Evolutionary conservation across 1,140 invertebrate species (phyloP), one percentile per base, ranked within the genome.

Genomic region (Sipha flava): DNA sequence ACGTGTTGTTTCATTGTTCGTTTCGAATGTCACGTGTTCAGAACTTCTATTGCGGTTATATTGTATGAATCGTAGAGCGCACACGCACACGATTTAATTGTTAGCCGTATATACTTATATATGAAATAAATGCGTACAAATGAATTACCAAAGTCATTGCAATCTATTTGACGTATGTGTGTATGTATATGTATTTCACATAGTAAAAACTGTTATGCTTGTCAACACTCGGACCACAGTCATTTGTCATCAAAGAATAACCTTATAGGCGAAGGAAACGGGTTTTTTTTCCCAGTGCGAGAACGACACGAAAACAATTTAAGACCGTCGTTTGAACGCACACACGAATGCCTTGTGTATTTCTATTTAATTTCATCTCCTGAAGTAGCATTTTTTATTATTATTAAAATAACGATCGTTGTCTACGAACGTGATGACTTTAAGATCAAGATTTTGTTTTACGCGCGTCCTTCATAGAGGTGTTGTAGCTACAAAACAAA

Each of bases 221-320:
- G 37, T 40, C 37, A 4, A 40, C 37, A 6, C 37, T 4, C 37
- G 37, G 64, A 23, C 18, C 31, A 10, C 21, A 21, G 59, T 68
- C 37, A 16, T 68, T 68, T 68, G 37, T 68, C 64, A 68, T 68
- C 37, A 14, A 43, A 68, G n/a, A 68, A 68, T 43, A 68, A 68
- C 34, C 21, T 43, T 68, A 23, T 12, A 40, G 34, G 34, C n/a
- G 12, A 16, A 40, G 21, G 34, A 45, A 68, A 68, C 64, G 4
- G 37, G 64, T 68, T 68, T 66, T 16, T 21, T 40, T 66, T 34
- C 34, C n/a, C n/a, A n/a, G n/a, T 34, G 14, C 31, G 34, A 21
- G n/a, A 34, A 7, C 10, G 9, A 34, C 62, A 37, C n/a, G 34
- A 7, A 26, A 45, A 26, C 64, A 26, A 26, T 45, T 45, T 68